Conservation (phyloP, 2,888 invertebrate genomes). For the Metopia argyrocephala region DNA sequence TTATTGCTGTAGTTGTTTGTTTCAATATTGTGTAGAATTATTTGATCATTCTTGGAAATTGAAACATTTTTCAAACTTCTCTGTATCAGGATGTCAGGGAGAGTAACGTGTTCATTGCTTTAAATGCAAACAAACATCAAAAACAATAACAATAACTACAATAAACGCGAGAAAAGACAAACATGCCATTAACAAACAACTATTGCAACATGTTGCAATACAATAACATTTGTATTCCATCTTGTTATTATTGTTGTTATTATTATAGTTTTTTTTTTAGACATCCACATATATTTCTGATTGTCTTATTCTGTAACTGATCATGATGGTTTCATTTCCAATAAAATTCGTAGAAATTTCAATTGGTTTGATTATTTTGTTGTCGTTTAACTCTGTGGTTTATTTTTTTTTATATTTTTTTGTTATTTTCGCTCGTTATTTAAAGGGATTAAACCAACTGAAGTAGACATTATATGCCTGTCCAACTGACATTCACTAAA, state of each 20-base stretch:
- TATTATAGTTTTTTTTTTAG: neutral
- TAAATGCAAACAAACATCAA: conserved; percentile 32
- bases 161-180: conserved; percentile 39
- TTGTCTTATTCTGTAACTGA: neutral
- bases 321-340: conserved; percentile 57
- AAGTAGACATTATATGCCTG: conserved; percentile 52
- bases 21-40: conserved; percentile 50
- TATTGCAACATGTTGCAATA: conserved; percentile 39
- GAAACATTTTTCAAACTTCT: conserved; percentile 43
- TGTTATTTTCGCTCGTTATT: conserved; percentile 25
- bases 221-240: conserved; percentile 32
- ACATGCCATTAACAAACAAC: conserved; percentile 44
- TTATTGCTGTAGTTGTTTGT: neutral
- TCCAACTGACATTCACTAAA: too few relatives aligned
- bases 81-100: conserved; percentile 2
- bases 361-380: conserved; percentile 52
- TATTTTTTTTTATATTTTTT: neutral
- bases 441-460: conserved; percentile 20
- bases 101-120: conserved; percentile 14
- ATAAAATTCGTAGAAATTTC: conserved; percentile 59
- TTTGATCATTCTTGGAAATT: conserved; percentile 61
- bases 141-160: neutral
- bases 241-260: neutral
- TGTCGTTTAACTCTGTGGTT: neutral
- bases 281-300: conserved; percentile 9